Conservation (phyloP, 1,140 invertebrate species). For the Dryas iulia region DNA sequence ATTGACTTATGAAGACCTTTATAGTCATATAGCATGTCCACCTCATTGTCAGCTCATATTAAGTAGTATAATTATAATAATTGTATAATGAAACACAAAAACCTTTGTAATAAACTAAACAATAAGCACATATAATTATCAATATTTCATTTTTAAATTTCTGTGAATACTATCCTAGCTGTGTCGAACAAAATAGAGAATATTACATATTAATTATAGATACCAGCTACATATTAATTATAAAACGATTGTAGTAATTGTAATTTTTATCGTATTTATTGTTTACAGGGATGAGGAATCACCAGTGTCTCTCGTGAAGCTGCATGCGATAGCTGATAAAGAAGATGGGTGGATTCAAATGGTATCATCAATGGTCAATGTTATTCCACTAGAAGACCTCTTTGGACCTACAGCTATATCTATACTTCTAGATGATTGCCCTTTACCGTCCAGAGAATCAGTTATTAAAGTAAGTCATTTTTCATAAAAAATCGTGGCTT, state of each 20-base stretch:
- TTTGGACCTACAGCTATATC: conserved; percentile 95
- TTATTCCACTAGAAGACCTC: conserved; percentile 92
- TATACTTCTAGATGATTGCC: conserved; percentile 94
- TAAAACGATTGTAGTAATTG: too few species aligned
- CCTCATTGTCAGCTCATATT: not conserved
- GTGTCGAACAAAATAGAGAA: too few species aligned
- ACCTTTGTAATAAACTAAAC: too few species aligned
- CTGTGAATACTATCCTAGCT: too few species aligned
- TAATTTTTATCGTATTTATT: too few species aligned
- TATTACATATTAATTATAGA: too few species aligned
- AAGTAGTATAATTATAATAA: not conserved
- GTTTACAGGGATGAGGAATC: not conserved
- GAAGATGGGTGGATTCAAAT: conserved; percentile 96
- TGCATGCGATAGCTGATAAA: conserved; percentile 93
- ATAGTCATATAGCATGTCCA: not conserved
- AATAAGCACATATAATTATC: too few species aligned
- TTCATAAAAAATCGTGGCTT: too few species aligned
- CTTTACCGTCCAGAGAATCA: conserved; percentile 91
- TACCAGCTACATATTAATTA: too few species aligned
- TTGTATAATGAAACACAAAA: not conserved
- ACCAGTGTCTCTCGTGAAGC: conserved; percentile 86
- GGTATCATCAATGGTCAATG: conserved; percentile 92
- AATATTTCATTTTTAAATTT: too few species aligned
- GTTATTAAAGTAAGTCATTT: conserved; percentile 74
- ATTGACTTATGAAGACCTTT: not conserved